Evolutionary conservation across 2,113 vertebrate genomes (phyloP), one percentile per base, ranked within the genome.

Genomic region (Hirundichthys speculiger): DNA sequence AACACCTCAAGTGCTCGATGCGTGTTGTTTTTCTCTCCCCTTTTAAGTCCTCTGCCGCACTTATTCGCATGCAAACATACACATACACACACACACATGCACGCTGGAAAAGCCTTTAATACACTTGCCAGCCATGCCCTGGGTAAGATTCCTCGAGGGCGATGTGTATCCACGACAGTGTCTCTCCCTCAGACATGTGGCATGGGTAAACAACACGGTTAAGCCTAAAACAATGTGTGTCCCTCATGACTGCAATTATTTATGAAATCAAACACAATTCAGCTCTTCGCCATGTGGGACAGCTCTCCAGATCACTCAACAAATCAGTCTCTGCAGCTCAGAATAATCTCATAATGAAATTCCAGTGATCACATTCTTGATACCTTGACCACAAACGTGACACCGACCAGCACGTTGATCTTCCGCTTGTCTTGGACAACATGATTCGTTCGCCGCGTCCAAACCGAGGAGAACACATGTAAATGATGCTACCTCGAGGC

Each of bases 261-360:
- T 92, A 92, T 92, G 91, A 92, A 90, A 93, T 91, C 90, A 93
- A 92, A 93, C 92, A 92, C 76, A 89, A 89, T 85, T 82, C 76
- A 75, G 86, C 87, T 85, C 79, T 64, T 78, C 49, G 83, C 90
- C 90, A 89, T 89, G 87, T 89, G 90, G 90, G 89, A 88, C 83
- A 84, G 79, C 79, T 85, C 89, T 89, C 81, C 64, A 77, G 79
- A 86, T 90, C 76, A 80, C 57, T 86, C 86, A 53, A 79, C 67
- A 75, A 69, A 76, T 81, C 67, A 25, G 63, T 62, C 52, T 63
- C 73, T 48, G 56, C 20, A 43, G 50, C 71, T 75, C 10, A 11
- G 24, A 43, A 64, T 60, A 20, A 54, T 71, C 21, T 45, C 14
- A 1, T 8, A 22, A 63, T 48, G 15, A 20, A 49, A n/a, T 19